phyloP scores from a whole-genome alignment of 2,797 vertebrate genomes.

The Heliangelus exortis region DNA sequence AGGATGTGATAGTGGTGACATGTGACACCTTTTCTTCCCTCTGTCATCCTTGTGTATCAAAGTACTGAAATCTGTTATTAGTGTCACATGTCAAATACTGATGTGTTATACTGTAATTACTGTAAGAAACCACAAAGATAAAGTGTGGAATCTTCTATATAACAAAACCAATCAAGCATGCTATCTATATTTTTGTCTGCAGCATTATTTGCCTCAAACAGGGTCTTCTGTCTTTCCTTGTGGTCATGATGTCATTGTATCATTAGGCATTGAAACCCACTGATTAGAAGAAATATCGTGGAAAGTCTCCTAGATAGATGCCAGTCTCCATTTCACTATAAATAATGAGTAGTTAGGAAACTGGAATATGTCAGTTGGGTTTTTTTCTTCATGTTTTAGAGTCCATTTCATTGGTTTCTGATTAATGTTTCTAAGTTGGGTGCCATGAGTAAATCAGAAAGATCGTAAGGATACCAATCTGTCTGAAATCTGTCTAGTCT shows the following conservation, averaged over 20 bases:
- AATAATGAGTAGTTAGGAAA: neutral
- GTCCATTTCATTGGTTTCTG: neutral
- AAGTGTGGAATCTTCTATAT: neutral
- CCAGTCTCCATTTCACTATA: neutral
- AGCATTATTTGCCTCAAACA: neutral
- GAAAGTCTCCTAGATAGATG: neutral
- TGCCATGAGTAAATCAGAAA: constrained; percentile 15
- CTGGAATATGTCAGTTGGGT: accelerated
- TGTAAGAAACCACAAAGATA: neutral
- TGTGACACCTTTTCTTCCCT: neutral
- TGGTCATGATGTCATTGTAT: neutral
- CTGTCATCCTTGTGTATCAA: neutral
- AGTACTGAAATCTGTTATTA: neutral
- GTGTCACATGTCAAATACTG: neutral
- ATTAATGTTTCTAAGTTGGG: neutral
- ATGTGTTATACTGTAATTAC: neutral
- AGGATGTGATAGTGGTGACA: neutral
- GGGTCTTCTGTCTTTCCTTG: neutral
- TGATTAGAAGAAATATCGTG: neutral
- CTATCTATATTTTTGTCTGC: neutral
- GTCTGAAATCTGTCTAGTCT: neutral
- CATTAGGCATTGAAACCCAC: neutral
- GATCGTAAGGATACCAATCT: neutral
- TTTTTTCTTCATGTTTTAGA: neutral
- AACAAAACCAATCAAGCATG: neutral